Conservation (phyloP, 1,140 invertebrate genomes). For the Drosophila albomicans region DNA sequence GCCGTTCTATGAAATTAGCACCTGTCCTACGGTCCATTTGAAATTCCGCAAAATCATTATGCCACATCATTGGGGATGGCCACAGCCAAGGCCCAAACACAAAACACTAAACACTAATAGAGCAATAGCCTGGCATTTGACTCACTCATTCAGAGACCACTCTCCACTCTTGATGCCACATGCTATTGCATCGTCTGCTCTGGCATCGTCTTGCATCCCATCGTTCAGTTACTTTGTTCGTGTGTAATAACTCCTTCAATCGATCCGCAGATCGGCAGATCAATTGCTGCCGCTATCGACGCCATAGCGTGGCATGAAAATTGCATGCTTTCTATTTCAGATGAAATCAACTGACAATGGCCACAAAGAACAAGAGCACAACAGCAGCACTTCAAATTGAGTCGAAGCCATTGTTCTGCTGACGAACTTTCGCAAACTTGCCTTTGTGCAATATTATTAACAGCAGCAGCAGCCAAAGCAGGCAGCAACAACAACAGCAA, state of each 20-base stretch:
- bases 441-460: conserved; percentile 83
- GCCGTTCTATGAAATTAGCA: conserved; percentile 83
- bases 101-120: conserved; percentile 60
- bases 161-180: conserved; percentile 39
- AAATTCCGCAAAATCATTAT: conserved; percentile 83
- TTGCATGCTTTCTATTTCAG: conserved; percentile 84
- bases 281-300: conserved; percentile 80
- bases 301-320: conserved; percentile 77
- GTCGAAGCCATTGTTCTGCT: conserved; percentile 76
- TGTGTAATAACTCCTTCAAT: conserved; percentile 82
- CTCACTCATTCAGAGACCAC: not conserved
- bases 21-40: conserved; percentile 79
- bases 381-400: conserved; percentile 66
- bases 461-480: conserved; percentile 48
- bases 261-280: conserved; percentile 72
- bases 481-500: conserved; percentile 26
- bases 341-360: conserved; percentile 82
- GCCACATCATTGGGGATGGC: conserved; percentile 53
- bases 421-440: conserved; percentile 75
- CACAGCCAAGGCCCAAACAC: conserved; percentile 55
- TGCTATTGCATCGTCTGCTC: conserved; percentile 9
- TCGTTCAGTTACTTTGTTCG: conserved; percentile 59
- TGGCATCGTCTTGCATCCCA: conserved; percentile 10
- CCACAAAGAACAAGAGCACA: conserved; percentile 49
- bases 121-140: conserved; percentile 61